Percentiles rank a stretch among this genome's conserved stretches.
These are phyloP conservation scores for Mobula hypostoma DNA, from an alignment of 2,113 vertebrate genomes.

Conservation along the genomic window DNA sequence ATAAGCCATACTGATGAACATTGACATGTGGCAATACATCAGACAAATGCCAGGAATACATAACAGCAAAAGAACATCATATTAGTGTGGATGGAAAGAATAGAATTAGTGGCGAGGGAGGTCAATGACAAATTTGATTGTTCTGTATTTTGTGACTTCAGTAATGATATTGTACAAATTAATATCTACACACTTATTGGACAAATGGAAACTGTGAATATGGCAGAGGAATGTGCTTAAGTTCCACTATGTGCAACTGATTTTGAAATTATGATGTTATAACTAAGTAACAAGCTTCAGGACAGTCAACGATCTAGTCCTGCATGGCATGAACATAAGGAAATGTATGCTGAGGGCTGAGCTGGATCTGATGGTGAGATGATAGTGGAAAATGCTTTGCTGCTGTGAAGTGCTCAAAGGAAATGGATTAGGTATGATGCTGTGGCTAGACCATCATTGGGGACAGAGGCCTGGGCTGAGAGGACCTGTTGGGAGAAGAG, in stretches of 20 bases:
- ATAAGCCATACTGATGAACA: background rate
- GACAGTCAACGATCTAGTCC: background rate
- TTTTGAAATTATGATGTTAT: background rate
- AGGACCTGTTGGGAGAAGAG: no score
- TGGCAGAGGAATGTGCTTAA: background rate
- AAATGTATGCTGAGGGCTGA: background rate
- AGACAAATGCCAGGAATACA: background rate
- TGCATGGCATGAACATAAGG: background rate
- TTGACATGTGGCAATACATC: background rate
- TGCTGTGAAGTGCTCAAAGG: no score
- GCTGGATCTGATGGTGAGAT: background rate
- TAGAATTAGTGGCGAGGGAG: background rate
- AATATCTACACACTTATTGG: background rate
- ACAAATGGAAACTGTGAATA: background rate
- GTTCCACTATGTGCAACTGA: background rate
- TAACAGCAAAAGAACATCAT: background rate
- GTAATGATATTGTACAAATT: background rate
- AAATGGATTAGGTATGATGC: no score
- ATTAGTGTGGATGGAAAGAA: background rate
- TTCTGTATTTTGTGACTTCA: background rate
- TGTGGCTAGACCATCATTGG: no score
- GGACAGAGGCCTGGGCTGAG: no score
- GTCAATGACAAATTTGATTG: background rate
- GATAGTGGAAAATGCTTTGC: no score
- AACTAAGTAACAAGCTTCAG: background rate